phyloP scores from a whole-genome alignment of 1,140 invertebrate species.

The Drosophila ambigua region DNA sequence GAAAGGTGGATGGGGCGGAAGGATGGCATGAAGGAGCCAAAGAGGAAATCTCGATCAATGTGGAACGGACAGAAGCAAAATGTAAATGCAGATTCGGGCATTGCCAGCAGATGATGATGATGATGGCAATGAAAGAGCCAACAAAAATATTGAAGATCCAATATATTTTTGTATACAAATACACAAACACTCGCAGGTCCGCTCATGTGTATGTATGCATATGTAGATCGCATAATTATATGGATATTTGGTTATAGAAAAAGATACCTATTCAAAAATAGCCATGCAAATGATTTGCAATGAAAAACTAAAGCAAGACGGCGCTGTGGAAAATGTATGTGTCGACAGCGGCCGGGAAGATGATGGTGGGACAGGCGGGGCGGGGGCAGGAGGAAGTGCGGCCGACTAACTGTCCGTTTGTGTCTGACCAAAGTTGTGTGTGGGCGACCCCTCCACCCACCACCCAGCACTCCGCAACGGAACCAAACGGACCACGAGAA shows the following conservation, averaged over 20 bases:
- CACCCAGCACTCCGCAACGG: too few species aligned
- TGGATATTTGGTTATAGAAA: conserved; percentile 47
- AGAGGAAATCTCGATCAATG: conserved; percentile 76
- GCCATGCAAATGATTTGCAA: conserved; percentile 80
- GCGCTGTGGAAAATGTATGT: conserved; percentile 48
- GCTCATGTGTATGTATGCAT: background rate
- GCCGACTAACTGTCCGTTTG: conserved; percentile 40
- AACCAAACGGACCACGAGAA: conserved; percentile 30
- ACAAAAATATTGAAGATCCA: conserved; percentile 55
- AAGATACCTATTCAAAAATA: conserved; percentile 79
- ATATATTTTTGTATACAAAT: conserved; percentile 18
- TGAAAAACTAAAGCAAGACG: conserved; percentile 63
- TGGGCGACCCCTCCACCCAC: conserved; percentile 39
- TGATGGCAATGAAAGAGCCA: conserved; percentile 73
- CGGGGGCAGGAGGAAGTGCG: conserved; percentile 13
- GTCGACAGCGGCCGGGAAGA: conserved; percentile 55
- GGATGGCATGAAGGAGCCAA: conserved; percentile 40
- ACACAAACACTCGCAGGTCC: background rate
- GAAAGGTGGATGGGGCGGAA: background rate
- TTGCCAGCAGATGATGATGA: conserved; percentile 46
- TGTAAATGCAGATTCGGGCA: conserved; percentile 24
- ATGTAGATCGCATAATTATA: conserved; percentile 31
- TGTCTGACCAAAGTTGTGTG: conserved; percentile 32
- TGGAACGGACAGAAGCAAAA: background rate
- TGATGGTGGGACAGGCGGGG: background rate